Evolutionary conservation across 2,113 vertebrate genomes (phyloP), one percentile per base, ranked within the genome.

Genomic region (Thryonomys swinderianus): DNA sequence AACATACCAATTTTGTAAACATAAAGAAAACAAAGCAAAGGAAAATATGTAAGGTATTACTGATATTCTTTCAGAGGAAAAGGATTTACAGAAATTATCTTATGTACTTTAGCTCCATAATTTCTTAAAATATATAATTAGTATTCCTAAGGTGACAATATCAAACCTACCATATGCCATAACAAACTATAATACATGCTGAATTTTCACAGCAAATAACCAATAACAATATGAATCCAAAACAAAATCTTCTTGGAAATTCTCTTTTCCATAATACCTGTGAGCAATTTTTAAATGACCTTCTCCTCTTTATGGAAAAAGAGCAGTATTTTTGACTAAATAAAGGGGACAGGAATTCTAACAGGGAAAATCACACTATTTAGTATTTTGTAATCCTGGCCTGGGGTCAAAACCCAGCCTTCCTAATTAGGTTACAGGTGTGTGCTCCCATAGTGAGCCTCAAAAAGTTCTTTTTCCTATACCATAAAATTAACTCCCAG

Each of bases 41-140:
- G 2, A 17, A 93, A 3, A 83, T 4, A 85, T 73, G 91, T 90
- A 93, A 97, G 94, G 51, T 74, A 86, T 51, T 57, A 95, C 0
- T 90, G 37, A 25, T 82, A 67, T 7, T 96, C 55, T 96, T 88
- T 61, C 40, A 57, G 16, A 53, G 32, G 25, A 88, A 81, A 79
- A 10, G 55, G 14, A 74, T 37, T 90, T 78, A 81, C 16, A 94
- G 27, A 90, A 95, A 86, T 73, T 76, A 42, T 34, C 57, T 42
- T 81, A 21, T 55, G 82, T n/a, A 16, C 51, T 90, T 90, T 90
- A 93, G 92, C 66, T 74, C 48, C n/a, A 74, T 34, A 12, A 74
- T 66, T 79, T 79, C 73, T 57, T 80, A 37, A 67, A 34, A 79
- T 42, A 80, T 0, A 51, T 64, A 76, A 80, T 62, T 73, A 88